Evolutionary conservation across 1,140 invertebrate species (phyloP).

Genomic region (Drosophila ananassae): DNA sequence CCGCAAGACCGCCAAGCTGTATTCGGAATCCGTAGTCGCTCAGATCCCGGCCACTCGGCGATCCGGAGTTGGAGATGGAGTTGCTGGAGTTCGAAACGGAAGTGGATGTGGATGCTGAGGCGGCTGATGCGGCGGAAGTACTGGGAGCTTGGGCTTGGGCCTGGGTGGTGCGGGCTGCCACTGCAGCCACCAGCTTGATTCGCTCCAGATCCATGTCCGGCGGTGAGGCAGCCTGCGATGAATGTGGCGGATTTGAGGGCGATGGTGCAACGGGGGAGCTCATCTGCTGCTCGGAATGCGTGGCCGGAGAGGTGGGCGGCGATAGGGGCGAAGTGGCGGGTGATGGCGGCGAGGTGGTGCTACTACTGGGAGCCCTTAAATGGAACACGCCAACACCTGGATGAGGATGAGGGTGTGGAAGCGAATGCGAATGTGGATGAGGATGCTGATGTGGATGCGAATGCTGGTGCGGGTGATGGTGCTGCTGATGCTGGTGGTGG

Average conservation of each 20-base stretch:
- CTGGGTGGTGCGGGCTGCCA: slow-evolving; percentile 58
- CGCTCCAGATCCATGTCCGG: slow-evolving; percentile 81
- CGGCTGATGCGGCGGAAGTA: slow-evolving; percentile 20
- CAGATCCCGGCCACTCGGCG: slow-evolving; percentile 70
- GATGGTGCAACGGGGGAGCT: slow-evolving; percentile 41
- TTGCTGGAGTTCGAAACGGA: slow-evolving; percentile 35
- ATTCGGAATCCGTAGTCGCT: slow-evolving; percentile 84
- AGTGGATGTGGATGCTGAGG: slow-evolving; percentile 18
- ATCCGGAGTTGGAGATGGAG: slow-evolving; percentile 54
- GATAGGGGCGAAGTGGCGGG: slow-evolving; percentile 78
- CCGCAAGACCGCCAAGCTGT: slow-evolving; percentile 81
- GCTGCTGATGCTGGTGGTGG: slow-evolving; percentile 51
- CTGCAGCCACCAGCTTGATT: slow-evolving; percentile 79
- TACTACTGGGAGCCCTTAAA: slow-evolving; percentile 52
- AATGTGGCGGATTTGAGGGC: slow-evolving; percentile 48
- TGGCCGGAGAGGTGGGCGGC: slow-evolving; percentile 69
- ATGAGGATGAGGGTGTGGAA: slow-evolving; percentile 38
- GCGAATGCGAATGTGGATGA: slow-evolving; percentile 42
- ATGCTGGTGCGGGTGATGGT: slow-evolving; percentile 44
- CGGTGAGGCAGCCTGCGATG: slow-evolving; percentile 36
- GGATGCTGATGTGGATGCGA: slow-evolving; percentile 26
- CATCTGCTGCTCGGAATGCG: slow-evolving; percentile 57
- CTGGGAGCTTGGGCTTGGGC: slow-evolving; percentile 9
- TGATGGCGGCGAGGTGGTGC: slow-evolving; percentile 59
- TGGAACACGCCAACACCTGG: slow-evolving; percentile 58